Base-by-base conservation (phyloP, 2,888 invertebrate genomes). In the Coelinius sp. region DNA sequence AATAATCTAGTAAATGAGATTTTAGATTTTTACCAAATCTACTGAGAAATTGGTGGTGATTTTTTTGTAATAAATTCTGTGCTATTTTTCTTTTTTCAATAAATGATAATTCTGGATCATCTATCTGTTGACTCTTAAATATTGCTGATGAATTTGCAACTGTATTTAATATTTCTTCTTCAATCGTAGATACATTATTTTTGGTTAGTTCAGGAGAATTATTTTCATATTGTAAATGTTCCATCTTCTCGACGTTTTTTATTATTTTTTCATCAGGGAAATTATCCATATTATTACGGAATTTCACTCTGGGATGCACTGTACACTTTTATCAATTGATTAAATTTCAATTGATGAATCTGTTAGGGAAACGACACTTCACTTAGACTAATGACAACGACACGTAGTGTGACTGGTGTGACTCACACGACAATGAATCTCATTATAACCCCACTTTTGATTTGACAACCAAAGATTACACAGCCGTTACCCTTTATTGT, bases 81-180 rank as follows among this genome's bases (percentile, higher is more conserved):
- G 94, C 94, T 76, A 95, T 93, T 78, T 89, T 85, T 78, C 90
- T 89, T 88, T 95, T 97, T 79, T 97, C 94, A 17, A 88, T 84
- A 0, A 89, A 86, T 4, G 91, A 91, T 63, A 97, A 85, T 82
- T 96, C 95, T 0, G 91, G 91, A 85, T 96, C 95, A 81, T 92
- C 92, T 63, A 93, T 90, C 87, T 95, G 96, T 84, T 97, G 94
- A 82, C 93, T 95, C 89, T 94, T 95, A 81, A 97, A 95, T 75
- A 76, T 76, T 12, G 85, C 85, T 22, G 78, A 75, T 2, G 83
- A 81, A 14, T 75, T 76, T 24, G 79, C 90, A 76, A 95, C 85
- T 81, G 90, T 90, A 80, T 91, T 90, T 71, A 94, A 88, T 79
- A 94, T 92, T 79, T 91, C 90, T 65, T 89, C 85, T 75, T 59